Conservation (phyloP, 2,888 invertebrate genomes). For the Drosophila atripex region DNA sequence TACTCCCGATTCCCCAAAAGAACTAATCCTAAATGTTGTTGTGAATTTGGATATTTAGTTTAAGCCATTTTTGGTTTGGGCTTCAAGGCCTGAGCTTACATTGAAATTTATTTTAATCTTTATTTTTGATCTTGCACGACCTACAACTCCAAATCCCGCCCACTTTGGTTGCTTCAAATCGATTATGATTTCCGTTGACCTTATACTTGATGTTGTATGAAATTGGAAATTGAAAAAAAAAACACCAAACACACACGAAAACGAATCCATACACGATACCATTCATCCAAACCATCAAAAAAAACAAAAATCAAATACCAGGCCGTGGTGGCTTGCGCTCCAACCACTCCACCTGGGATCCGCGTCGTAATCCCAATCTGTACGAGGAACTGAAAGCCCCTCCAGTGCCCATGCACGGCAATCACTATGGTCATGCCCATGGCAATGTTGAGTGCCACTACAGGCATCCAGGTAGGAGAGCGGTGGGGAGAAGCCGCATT, state of each 20-base stretch:
- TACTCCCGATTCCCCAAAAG: slow-evolving; percentile 28
- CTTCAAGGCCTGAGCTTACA: slow-evolving; percentile 1
- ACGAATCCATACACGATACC: slow-evolving; percentile 32
- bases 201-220: slow-evolving; percentile 70
- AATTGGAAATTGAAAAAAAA: slow-evolving; percentile 68
- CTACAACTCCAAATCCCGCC: slow-evolving; percentile 36
- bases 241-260: slow-evolving; percentile 24
- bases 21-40: slow-evolving; percentile 77
- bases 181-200: slow-evolving; percentile 51
- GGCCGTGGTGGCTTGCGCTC: slow-evolving; percentile 83
- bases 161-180: slow-evolving; percentile 65
- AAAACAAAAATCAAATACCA: slow-evolving; percentile 43
- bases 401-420: slow-evolving; percentile 84
- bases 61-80: slow-evolving; percentile 13
- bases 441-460: slow-evolving; percentile 82
- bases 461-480: slow-evolving; percentile 83
- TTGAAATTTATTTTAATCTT: slow-evolving; percentile 38
- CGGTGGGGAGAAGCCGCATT: slow-evolving; percentile 20
- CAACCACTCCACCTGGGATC: slow-evolving; percentile 93
- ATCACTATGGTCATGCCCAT: slow-evolving; percentile 80
- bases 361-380: slow-evolving; percentile 89
- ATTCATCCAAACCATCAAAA: slow-evolving; percentile 8
- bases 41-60: slow-evolving; percentile 74
- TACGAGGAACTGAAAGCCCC: slow-evolving; percentile 94
- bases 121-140: slow-evolving; percentile 19